Percentiles rank a stretch among this genome's conserved stretches.
These are phyloP conservation scores for Tachina fera DNA, from an alignment of 2,888 invertebrate species.

Conservation along the genomic window DNA sequence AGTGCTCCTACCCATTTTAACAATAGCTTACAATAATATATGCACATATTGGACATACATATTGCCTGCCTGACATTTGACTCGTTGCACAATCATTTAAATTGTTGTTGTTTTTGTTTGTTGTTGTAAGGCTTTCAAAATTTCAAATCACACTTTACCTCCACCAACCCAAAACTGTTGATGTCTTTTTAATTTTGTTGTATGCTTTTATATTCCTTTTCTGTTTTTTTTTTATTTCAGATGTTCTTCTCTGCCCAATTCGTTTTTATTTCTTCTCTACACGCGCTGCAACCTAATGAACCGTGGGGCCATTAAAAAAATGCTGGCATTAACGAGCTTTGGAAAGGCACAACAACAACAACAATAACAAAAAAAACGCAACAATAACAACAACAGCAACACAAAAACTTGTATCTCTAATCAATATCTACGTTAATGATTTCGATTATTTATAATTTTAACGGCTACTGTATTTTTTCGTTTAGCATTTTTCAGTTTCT, in stretches of 20 bases:
- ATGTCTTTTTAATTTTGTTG: slow-evolving; percentile 13
- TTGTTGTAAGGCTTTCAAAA: neutral
- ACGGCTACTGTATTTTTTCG: slow-evolving; percentile 60
- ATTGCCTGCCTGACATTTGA: no score
- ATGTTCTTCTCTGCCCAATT: slow-evolving; percentile 3
- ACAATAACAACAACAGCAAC: neutral
- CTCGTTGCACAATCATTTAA: neutral
- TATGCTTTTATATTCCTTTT: neutral
- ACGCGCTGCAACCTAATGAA: slow-evolving; percentile 58
- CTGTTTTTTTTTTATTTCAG: neutral
- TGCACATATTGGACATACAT: no score
- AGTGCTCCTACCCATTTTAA: no score
- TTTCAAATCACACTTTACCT: slow-evolving; percentile 15
- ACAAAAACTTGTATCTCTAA: slow-evolving; percentile 42
- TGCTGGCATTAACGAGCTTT: slow-evolving; percentile 38
- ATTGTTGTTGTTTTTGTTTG: neutral
- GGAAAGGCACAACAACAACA: neutral
- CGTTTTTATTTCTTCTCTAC: slow-evolving; percentile 42
- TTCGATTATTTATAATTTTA: slow-evolving; percentile 61
- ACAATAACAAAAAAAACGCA: neutral
- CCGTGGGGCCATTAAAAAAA: slow-evolving; percentile 31
- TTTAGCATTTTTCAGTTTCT: slow-evolving; percentile 23
- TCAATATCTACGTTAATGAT: slow-evolving; percentile 50
- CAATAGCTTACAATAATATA: no score
- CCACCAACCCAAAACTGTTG: slow-evolving; percentile 14